A percentile compares a stretch with the other conserved stretches of the same genome.
Evolutionary conservation across 2,888 invertebrate species (phyloP).

Genomic region (Stenodema calcarata): DNA sequence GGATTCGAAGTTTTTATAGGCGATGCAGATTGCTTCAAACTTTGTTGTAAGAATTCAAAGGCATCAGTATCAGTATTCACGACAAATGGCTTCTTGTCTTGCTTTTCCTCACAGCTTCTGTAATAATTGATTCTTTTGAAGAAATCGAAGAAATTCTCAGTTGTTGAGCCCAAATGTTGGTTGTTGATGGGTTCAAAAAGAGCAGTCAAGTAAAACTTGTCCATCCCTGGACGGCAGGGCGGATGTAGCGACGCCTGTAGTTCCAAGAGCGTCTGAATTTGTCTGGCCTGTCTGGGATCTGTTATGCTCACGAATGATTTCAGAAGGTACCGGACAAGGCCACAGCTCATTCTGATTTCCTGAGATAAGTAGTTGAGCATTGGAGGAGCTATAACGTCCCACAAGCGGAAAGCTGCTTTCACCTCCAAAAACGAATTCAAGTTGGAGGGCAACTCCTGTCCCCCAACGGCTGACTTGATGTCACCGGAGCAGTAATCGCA

Average conservation of each 20-base stretch:
- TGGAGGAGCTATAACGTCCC: background rate
- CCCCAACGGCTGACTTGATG: background rate
- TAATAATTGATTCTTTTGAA: background rate
- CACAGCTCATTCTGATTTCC: background rate
- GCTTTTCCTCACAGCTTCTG: background rate
- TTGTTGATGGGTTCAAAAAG: background rate
- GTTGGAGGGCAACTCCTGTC: background rate
- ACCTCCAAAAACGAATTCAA: background rate
- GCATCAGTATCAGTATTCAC: background rate
- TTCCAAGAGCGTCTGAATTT: background rate
- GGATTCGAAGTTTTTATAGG: background rate
- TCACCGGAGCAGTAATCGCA: background rate
- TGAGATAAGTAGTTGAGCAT: background rate
- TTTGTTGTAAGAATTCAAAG: background rate
- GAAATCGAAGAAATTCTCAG: background rate
- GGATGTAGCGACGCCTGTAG: background rate
- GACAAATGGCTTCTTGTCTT: background rate
- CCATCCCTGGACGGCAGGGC: background rate
- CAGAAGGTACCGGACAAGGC: background rate
- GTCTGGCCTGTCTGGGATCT: background rate
- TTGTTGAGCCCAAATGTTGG: background rate
- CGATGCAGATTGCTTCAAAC: background rate
- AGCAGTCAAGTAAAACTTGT: background rate
- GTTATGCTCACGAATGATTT: background rate
- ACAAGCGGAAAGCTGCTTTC: background rate